Base-by-base conservation (phyloP, 2,113 vertebrate species). In the Notothenia coriiceps region DNA sequence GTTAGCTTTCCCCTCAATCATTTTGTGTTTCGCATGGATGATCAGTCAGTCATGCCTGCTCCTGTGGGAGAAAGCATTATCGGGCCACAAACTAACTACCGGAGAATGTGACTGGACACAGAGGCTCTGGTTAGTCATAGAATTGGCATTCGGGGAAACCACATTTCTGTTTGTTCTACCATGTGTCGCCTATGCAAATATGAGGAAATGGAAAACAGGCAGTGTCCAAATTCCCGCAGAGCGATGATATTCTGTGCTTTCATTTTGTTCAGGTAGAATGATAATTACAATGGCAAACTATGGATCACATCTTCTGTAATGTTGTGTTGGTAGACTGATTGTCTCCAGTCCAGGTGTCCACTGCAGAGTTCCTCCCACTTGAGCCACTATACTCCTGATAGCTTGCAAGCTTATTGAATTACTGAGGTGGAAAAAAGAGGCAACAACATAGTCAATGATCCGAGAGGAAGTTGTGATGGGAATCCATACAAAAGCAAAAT, bases 351-450 rank as follows among this genome's bases (percentile, higher is more conserved):
- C 83, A 90, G 87, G 81, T 88, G 76, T 83, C 70, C 80, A 66
- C 29, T 50, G 62, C 47, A 54, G 44, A 71, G 66, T 49, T 56
- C 70, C 57, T 46, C 54, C 55, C 62, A 56, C 62, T 63, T 44
- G 64, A 82, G 84, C 50, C 61, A 69, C 55, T 59, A 70, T 77
- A 59, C 47, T 82, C 71, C 83, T 80, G 76, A 90, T 82, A 78
- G 80, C 68, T 33, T 67, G 44, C 51, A 52, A 55, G 52, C 47
- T 77, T 83, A 91, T 88, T 88, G 66, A 70, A 74, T 93, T 91
- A 93, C 79, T 56, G 67, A 74, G 51, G 2, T 71, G 76, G 72
- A 82, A 60, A 40, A 82, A 74, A 59, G 14, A 80, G 33, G 73
- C 6, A 65, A 70, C 68, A 63, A 14, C 14, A 33, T 14, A 18